Base-by-base conservation (phyloP, 2,888 invertebrate genomes). In the Trichogramma evanescens region DNA sequence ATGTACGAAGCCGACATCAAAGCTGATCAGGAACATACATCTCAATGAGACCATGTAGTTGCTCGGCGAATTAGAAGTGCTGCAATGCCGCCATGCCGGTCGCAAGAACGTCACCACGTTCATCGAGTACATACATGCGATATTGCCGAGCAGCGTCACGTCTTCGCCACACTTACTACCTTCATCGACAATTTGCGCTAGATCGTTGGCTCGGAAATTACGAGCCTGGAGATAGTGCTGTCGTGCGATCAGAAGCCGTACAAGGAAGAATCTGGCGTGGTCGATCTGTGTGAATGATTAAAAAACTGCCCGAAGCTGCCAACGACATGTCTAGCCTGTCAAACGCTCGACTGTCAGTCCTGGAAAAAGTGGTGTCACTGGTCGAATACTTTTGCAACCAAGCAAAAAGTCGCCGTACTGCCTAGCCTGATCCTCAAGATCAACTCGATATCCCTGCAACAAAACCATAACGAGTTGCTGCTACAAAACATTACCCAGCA, bases 151-250 rank as follows among this genome's bases (percentile, higher is more conserved):
- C 72, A 82, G 92, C 39, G 87, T 88, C 62, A 92, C 94, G 74
- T 89, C 90, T 79, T 84, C 95, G 45, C 92, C 95, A n/a, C n/a
- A n/a, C n/a, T n/a, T n/a, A n/a, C n/a, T n/a, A 0, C 84, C 95
- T 0, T 80, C 98, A 48, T 97, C 97, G 72, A 86, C 85, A 55
- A 87, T 97, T 71, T 95, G 94, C 77, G 84, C 89, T 26, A 86
- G 95, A 43, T 97, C 97, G 1, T 93, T 94, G 0, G 95, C 97
- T 74, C 80, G 98, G 96, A 96, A 79, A 95, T 95, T 59, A 95
- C 96, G 0, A 88, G 93, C 0, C 90, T 99, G 66, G 95, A 96
- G 78, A 91, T 91, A 52, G 83, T 95, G 10, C 93, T 98, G n/a
- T 90, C 91, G 0, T 85, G 96, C 59, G 95, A 95, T 79, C 51